These are phyloP conservation scores for Triplophysa dalaica DNA, from an alignment of 2,113 vertebrate species.

Conservation along the genomic window DNA sequence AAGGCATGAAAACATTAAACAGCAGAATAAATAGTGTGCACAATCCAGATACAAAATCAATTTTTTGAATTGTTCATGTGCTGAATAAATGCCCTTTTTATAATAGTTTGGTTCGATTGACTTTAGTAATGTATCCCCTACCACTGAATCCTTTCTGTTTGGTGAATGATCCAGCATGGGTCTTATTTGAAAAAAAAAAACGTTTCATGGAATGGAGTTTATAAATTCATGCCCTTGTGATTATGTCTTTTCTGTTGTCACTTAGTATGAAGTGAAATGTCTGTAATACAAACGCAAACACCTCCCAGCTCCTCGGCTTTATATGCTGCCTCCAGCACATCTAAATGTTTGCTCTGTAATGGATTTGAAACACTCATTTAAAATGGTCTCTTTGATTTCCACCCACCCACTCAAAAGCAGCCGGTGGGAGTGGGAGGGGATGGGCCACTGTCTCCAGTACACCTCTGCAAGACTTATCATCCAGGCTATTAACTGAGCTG, in stretches of 20 bases:
- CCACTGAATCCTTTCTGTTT: neutral
- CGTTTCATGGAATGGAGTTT: neutral
- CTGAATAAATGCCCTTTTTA: too few relatives aligned
- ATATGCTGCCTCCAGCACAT: conserved; percentile 39
- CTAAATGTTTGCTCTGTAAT: conserved; percentile 54
- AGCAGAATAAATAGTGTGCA: too few relatives aligned
- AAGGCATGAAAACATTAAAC: too few relatives aligned
- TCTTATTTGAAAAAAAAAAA: neutral
- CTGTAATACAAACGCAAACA: conserved; percentile 43
- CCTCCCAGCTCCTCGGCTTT: conserved; percentile 36
- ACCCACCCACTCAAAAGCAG: conserved; percentile 41
- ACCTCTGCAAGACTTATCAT: conserved; percentile 40
- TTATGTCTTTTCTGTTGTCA: neutral
- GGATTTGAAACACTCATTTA: conserved; percentile 54
- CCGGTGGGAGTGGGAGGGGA: conserved; percentile 37
- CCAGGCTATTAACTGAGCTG: conserved; percentile 34
- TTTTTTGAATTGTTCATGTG: too few relatives aligned
- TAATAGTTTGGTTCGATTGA: too few relatives aligned
- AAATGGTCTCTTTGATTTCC: conserved; percentile 56
- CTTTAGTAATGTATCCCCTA: neutral
- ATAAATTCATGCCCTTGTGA: neutral
- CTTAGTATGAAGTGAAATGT: conserved; percentile 16
- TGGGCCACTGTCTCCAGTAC: conserved; percentile 22
- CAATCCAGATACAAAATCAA: too few relatives aligned
- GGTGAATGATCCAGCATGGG: neutral